Evolutionary conservation across 1,140 invertebrate genomes (phyloP).

Genomic region (Cardiocondyla obscurior): DNA sequence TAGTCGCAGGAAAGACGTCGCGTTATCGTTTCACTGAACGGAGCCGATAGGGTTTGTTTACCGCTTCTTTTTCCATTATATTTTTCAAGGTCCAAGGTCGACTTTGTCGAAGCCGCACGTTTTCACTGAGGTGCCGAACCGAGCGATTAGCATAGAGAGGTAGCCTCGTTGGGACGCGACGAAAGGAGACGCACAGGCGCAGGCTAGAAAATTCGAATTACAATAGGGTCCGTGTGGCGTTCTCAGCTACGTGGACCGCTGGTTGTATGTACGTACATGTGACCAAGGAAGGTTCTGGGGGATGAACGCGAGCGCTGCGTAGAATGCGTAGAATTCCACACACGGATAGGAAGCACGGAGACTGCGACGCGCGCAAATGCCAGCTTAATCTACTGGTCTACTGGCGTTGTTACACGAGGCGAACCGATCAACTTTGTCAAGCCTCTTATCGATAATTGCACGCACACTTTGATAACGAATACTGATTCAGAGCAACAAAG

Average conservation of each 20-base stretch:
- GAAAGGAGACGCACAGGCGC: not conserved
- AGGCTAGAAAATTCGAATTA: not conserved
- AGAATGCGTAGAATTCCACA: slow-evolving; percentile 10
- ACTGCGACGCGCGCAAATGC: slow-evolving; percentile 6
- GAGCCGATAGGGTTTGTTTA: not conserved
- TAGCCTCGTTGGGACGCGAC: not conserved
- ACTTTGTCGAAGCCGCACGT: not conserved
- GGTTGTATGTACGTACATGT: not conserved
- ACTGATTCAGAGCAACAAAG: no score
- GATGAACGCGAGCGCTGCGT: not conserved
- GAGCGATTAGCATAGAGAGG: not conserved
- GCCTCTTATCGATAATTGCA: slow-evolving; percentile 8
- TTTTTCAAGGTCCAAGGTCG: not conserved
- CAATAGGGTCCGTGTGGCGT: not conserved
- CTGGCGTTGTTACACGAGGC: not conserved
- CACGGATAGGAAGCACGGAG: no score
- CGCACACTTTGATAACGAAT: not conserved
- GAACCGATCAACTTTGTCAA: not conserved
- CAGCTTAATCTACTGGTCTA: not conserved
- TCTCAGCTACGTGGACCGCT: not conserved
- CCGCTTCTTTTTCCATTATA: no score
- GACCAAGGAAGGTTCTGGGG: not conserved
- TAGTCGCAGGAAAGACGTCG: not conserved
- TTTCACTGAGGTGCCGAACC: not conserved
- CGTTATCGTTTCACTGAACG: not conserved